phyloP scores from a whole-genome alignment of 2,113 vertebrate species.

The Ageneiosus marmoratus region DNA sequence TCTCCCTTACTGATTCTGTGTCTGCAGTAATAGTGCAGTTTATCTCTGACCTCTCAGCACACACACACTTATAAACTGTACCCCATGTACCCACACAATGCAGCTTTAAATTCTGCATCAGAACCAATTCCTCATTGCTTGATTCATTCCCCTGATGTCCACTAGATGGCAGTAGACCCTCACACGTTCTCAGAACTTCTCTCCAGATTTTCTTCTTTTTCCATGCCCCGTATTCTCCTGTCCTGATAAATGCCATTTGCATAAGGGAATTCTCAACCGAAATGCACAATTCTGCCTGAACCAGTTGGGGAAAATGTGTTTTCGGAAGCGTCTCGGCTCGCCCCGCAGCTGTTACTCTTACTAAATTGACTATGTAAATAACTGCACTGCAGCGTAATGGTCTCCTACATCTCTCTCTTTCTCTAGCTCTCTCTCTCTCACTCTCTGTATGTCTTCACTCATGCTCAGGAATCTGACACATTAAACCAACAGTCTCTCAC shows the following conservation, averaged over 20 bases:
- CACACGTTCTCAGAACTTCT: constrained; percentile 39
- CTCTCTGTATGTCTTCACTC: constrained; percentile 44
- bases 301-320: constrained; percentile 54
- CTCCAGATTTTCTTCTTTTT: constrained; percentile 42
- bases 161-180: constrained; percentile 72
- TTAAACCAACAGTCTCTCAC: background rate
- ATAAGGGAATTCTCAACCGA: constrained; percentile 63
- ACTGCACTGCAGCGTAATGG: constrained; percentile 65
- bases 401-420: constrained; percentile 53
- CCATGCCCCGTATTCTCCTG: constrained; percentile 46
- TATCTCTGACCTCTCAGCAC: background rate
- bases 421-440: background rate
- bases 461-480: constrained; percentile 56
- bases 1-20: background rate
- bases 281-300: constrained; percentile 60
- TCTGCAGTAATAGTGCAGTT: background rate
- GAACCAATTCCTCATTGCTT: background rate
- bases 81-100: background rate
- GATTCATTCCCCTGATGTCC: constrained; percentile 39
- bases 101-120: background rate
- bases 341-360: constrained; percentile 62
- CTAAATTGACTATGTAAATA: constrained; percentile 72
- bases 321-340: constrained; percentile 61
- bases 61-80: background rate
- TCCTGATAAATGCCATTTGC: constrained; percentile 72